Evolutionary conservation across 1,140 invertebrate species (phyloP).

Genomic region (Uloborus diversus): DNA sequence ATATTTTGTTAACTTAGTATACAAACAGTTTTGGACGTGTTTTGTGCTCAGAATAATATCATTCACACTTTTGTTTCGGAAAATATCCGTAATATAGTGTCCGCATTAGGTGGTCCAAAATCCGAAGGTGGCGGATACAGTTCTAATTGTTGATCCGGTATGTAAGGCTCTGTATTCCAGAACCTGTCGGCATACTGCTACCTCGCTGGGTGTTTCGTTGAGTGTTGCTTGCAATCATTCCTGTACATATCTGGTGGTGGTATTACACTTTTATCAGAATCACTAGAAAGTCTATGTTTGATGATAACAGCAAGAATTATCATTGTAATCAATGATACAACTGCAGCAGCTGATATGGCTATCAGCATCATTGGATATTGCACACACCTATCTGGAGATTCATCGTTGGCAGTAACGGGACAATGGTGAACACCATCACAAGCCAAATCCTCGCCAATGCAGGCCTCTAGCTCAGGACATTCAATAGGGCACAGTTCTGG

Average conservation of each 20-base stretch:
- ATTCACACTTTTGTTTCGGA: neutral
- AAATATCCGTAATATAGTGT: neutral
- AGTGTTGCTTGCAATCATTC: constrained; percentile 6
- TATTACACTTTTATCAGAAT: constrained; percentile 15
- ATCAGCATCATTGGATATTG: constrained; percentile 41
- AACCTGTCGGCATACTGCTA: constrained; percentile 51
- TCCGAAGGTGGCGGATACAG: constrained; percentile 8
- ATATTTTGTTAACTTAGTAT: no score
- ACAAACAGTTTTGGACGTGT: no score
- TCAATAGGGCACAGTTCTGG: constrained; percentile 70
- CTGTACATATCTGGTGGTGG: constrained; percentile 40
- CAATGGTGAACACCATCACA: constrained; percentile 86
- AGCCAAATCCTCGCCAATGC: constrained; percentile 85
- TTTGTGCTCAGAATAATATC: no score
- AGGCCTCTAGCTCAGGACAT: constrained; percentile 86
- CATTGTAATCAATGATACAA: constrained; percentile 14
- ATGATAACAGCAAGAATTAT: neutral
- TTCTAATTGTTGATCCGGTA: neutral
- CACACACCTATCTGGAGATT: constrained; percentile 74
- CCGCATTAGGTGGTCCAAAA: neutral
- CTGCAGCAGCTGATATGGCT: constrained; percentile 16
- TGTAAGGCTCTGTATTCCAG: constrained; percentile 26
- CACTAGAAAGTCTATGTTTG: neutral
- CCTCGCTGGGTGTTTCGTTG: constrained; percentile 16
- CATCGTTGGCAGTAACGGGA: constrained; percentile 82